phyloP scores from a whole-genome alignment of 2,888 invertebrate species.

The Ganaspis brasiliensis region DNA sequence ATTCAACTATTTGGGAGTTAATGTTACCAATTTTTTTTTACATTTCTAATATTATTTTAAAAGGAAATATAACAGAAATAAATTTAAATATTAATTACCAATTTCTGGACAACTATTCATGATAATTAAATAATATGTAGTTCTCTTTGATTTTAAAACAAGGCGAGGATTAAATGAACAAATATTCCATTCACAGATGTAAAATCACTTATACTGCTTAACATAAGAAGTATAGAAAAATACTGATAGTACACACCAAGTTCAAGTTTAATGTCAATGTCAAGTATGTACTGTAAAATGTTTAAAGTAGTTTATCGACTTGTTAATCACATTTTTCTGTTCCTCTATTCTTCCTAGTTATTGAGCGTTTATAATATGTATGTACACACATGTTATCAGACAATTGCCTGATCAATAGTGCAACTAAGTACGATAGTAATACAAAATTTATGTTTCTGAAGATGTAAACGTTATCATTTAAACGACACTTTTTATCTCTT shows the following conservation, averaged over 20 bases:
- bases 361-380: neutral
- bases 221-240: neutral
- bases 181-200: neutral
- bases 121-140: neutral
- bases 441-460: too few species aligned
- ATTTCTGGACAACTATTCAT: neutral
- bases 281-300: conserved; percentile 19
- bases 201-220: neutral
- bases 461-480: too few species aligned
- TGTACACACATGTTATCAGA: neutral
- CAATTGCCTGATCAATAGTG: neutral
- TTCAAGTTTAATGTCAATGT: conserved; percentile 25
- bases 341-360: neutral
- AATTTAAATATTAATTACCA: neutral
- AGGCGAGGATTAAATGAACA: conserved; percentile 1
- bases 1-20: too few species aligned
- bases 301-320: neutral
- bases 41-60: too few species aligned
- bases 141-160: neutral
- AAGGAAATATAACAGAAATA: too few species aligned
- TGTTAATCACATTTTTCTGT: conserved; percentile 15
- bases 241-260: conserved; percentile 17
- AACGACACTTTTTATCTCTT: too few species aligned
- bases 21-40: too few species aligned
- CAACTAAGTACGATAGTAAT: neutral